Base-by-base conservation (phyloP, 2,797 vertebrate genomes). In the Helarctos malayanus region DNA sequence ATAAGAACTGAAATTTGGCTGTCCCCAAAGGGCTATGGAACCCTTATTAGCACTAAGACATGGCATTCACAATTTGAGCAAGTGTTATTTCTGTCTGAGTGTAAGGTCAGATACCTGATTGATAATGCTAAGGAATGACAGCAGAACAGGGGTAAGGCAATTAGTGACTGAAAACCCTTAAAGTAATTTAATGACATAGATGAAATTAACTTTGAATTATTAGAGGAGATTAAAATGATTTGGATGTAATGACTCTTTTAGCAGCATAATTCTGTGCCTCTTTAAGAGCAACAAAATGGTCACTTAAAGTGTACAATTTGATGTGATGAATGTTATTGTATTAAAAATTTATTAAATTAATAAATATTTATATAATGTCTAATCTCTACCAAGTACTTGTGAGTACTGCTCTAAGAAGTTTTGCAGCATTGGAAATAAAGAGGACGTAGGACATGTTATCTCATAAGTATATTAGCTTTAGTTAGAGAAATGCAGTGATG, bases 21-120 rank as follows among this genome's bases (percentile, higher is more conserved):
- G 23, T 69, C 59, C 35, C 12, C 7, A n/a, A 23, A 90, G 68
- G 69, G 19, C n/a, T 73, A 54, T 82, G 78, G 87, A 91, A 69
- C 61, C 19, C 49, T 82, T 8, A 32, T 89, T 90, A 96, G 23
- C 65, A 56, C 23, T 63, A 83, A 83, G 23, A 89, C 13, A 75
- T 4, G 25, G 13, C 41, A 69, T 57, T 80, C 69, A 52, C 38
- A 86, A 38, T 94, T 95, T 78, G 94, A 94, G 54, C 45, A 88
- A 63, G 81, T 71, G 27, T 38, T 96, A 96, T 95, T 97, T 96
- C 76, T 95, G 57, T 54, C 73, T 47, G 38, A 45, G 5, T 61
- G 2, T 63, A 89, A 88, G 91, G 87, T 76, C 68, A 69, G 32
- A 84, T 78, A 78, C 45, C 47, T 71, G 45, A 69, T 2, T 86